Evolutionary conservation across 2,888 invertebrate species (phyloP), one percentile per base, ranked within the genome.

Genomic region (Leucozona laternaria): DNA sequence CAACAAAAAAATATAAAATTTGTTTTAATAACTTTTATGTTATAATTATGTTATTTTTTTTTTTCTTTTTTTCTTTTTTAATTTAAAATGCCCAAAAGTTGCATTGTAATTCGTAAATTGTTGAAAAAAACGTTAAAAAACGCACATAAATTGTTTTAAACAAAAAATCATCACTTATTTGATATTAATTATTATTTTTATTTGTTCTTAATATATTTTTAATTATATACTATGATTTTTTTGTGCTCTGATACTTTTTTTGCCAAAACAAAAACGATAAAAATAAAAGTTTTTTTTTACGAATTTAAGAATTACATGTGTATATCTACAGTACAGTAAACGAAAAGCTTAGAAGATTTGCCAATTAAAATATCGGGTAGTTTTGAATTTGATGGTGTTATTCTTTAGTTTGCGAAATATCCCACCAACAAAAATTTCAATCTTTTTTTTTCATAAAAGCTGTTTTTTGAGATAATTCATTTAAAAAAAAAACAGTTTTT

Each of bases 191-290:
- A 15, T 64, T 55, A 20, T 40, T 43, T 15, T 22, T 53, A 31
- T 55, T 71, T 17, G 31, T 68, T 58, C 82, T 66, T 15, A 22
- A 37, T n/a, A 8, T 22, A 7, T 10, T 43, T 25, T 62, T n/a
- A 17, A 22, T 7, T 20, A 50, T 40, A 43, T 43, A n/a, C 15
- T 71, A 71, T 80, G 66, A 77, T 45, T 77, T 78, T 78, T 78
- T 72, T 55, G 53, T 62, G 53, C 60, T 72, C 45, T 37, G 20
- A 37, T 37, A 58, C 28, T 79, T 76, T 75, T 66, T 78, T 86
- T 87, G 79, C 80, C 77, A 86, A 88, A 88, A 88, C 86, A 88
- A 88, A 88, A 88, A 88, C 72, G 76, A 83, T 83, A 88, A 83
- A 88, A 88, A 82, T 77, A 76, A 78, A 83, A 84, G 79, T 68